A percentile compares a stretch with the other conserved stretches of the same genome.
These are phyloP conservation scores for Exephanes ischioxanthus DNA, from an alignment of 2,888 invertebrate species.

Conservation along the genomic window DNA sequence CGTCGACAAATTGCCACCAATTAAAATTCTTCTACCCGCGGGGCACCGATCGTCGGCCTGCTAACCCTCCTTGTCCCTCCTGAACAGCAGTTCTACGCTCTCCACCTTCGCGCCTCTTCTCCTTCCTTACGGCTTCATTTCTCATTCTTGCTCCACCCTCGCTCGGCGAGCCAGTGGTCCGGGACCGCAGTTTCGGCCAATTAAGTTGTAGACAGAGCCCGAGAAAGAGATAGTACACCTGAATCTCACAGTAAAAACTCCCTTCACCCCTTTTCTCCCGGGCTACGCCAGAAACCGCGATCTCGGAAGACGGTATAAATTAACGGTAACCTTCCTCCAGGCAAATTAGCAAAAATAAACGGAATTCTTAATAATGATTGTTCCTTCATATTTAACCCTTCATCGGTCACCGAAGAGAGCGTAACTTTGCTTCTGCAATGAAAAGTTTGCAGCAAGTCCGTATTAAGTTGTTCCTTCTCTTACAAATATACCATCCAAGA, in stretches of 20 bases:
- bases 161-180: constrained; percentile 64
- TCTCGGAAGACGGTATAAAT: constrained; percentile 48
- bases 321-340: constrained; percentile 26
- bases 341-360: constrained; percentile 43
- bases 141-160: constrained; percentile 66
- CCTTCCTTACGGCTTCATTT: constrained; percentile 51
- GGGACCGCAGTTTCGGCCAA: constrained; percentile 81
- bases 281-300: constrained; percentile 33
- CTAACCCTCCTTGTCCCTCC: constrained; percentile 56
- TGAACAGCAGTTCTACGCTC: background rate
- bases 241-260: constrained; percentile 66
- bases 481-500: background rate
- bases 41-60: constrained; percentile 54
- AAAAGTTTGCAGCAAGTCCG: no score
- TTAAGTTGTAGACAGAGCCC: constrained; percentile 81
- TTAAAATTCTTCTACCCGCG: constrained; percentile 78
- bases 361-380: constrained; percentile 2
- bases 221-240: constrained; percentile 35
- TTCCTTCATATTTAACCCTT: background rate
- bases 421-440: background rate
- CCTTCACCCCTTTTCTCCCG: constrained; percentile 37
- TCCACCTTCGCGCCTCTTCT: constrained; percentile 15
- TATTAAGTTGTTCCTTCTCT: no score
- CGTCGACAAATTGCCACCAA: constrained; percentile 79
- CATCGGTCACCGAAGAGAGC: background rate